Percentiles rank a stretch among this genome's conserved stretches.
phyloP scores from a whole-genome alignment of 2,888 invertebrate genomes.

The Drosophila longiperda region DNA sequence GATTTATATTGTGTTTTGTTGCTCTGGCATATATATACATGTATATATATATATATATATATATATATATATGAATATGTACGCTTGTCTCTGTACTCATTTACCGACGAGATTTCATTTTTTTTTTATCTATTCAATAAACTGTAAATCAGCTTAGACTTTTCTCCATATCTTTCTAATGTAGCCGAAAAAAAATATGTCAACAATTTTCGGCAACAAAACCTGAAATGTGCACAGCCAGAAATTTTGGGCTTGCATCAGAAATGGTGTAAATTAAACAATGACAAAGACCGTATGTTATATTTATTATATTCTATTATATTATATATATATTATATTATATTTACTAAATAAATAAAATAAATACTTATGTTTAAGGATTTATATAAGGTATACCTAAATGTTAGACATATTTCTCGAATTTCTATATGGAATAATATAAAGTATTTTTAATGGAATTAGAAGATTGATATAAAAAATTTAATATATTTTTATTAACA shows the following conservation, averaged over 20 bases:
- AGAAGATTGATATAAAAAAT: not conserved
- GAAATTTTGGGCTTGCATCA: not conserved
- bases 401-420: not conserved
- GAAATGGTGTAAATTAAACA: not conserved
- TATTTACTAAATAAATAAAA: too few relatives aligned
- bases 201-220: slow-evolving; percentile 28
- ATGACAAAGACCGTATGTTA: not conserved
- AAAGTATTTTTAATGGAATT: not conserved
- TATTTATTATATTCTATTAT: too few relatives aligned
- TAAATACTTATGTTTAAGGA: too few relatives aligned
- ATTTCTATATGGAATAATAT: accelerated
- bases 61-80: slow-evolving; percentile 17
- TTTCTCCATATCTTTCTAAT: slow-evolving; percentile 54
- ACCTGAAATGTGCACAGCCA: slow-evolving; percentile 43
- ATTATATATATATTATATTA: too few relatives aligned
- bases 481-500: not conserved
- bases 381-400: too few relatives aligned
- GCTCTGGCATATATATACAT: slow-evolving; percentile 19
- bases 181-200: slow-evolving; percentile 13
- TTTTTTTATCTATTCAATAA: slow-evolving; percentile 35
- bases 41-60: slow-evolving; percentile 8
- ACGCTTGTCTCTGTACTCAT: slow-evolving; percentile 15
- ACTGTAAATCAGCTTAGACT: slow-evolving; percentile 73
- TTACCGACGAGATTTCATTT: slow-evolving; percentile 5
- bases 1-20: slow-evolving; percentile 83